Conservation (phyloP, 1,140 invertebrate genomes). For the Aphelinus atriplicis region DNA sequence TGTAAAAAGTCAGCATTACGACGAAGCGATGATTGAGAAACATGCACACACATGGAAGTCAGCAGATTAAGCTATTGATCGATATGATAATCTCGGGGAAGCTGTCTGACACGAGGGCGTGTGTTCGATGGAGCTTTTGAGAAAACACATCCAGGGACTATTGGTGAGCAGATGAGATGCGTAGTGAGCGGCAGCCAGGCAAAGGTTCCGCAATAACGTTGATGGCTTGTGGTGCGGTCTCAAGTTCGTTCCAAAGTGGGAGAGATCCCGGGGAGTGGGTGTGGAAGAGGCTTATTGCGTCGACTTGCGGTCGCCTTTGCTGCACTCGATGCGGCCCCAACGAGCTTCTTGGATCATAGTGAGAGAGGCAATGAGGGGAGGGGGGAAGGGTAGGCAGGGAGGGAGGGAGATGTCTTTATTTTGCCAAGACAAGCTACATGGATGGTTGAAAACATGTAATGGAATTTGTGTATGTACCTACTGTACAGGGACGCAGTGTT, state of each 20-base stretch:
- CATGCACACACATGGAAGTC: too few species aligned
- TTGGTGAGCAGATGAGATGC: background rate
- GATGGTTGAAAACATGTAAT: too few species aligned
- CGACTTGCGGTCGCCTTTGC: constrained; percentile 33
- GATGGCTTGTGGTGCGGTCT: constrained; percentile 35
- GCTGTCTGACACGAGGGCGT: background rate
- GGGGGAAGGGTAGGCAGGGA: background rate
- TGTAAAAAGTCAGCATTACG: too few species aligned
- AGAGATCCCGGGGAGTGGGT: background rate
- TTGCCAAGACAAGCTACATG: too few species aligned
- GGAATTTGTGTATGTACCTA: too few species aligned
- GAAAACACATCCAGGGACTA: background rate
- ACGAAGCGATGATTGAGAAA: too few species aligned
- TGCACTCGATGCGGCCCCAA: background rate
- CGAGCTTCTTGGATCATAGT: too few species aligned
- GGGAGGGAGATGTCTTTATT: too few species aligned
- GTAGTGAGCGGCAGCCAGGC: background rate
- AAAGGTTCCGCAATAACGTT: constrained; percentile 43
- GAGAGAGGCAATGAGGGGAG: too few species aligned
- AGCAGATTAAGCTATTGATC: background rate
- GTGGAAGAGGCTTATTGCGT: constrained; percentile 45
- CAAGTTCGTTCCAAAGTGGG: background rate
- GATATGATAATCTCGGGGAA: constrained; percentile 7
- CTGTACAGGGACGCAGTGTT: too few species aligned
- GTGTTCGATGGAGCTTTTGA: background rate